A percentile compares a stretch with the other conserved stretches of the same genome.
Conservation (phyloP, 2,888 invertebrate genomes). For the Sympetrum striolatum region DNA sequence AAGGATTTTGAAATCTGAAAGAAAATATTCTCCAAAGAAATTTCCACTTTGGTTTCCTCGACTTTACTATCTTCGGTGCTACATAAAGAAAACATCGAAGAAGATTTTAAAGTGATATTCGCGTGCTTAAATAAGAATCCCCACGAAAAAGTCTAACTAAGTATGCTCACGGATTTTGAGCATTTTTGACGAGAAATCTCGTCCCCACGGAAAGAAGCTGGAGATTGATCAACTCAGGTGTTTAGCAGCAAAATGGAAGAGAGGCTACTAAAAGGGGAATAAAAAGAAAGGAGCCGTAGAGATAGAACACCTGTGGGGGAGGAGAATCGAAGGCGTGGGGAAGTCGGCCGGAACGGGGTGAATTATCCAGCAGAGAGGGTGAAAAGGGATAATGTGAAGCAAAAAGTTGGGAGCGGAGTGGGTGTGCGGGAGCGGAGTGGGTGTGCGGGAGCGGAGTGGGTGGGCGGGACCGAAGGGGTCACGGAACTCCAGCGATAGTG, state of each 20-base stretch:
- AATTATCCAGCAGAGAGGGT: background rate
- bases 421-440: background rate
- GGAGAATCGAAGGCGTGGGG: background rate
- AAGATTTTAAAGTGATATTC: no score
- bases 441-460: background rate
- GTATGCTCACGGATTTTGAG: no score
- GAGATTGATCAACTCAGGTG: no score
- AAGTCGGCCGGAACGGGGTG: background rate
- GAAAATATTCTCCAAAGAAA: no score
- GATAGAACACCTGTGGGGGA: background rate
- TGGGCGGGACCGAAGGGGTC: background rate
- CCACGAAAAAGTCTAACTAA: no score
- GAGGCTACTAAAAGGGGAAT: background rate
- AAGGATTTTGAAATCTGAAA: no score
- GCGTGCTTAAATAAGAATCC: no score
- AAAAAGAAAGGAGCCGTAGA: background rate
- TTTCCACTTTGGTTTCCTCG: no score
- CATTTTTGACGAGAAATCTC: no score
- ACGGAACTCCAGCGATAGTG: background rate
- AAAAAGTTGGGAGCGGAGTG: background rate
- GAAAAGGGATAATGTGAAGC: background rate
- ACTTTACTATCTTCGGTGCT: no score
- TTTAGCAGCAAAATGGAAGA: background rate
- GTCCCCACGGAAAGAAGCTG: no score
- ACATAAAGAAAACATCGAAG: no score